A percentile compares a stretch with the other conserved stretches of the same genome.
These are phyloP conservation scores for Amphipyra tragopoginis DNA, from an alignment of 2,888 invertebrate species.

Conservation along the genomic window DNA sequence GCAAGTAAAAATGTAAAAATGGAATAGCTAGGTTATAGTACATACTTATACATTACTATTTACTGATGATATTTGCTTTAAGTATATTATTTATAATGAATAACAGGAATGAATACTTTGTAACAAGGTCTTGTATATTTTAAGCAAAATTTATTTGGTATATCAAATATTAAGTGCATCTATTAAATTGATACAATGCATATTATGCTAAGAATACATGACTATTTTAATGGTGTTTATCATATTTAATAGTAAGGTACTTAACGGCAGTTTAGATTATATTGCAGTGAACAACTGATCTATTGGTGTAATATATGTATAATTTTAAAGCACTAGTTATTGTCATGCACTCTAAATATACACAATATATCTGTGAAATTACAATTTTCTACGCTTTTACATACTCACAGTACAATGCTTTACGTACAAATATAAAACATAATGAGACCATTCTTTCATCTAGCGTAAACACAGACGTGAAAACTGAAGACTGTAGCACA, in stretches of 20 bases:
- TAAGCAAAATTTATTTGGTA: constrained; percentile 38
- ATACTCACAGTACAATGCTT: constrained; percentile 58
- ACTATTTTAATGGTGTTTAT: constrained; percentile 38
- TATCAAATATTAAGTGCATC: constrained; percentile 63
- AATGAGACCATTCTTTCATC: constrained; percentile 76
- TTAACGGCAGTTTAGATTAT: constrained; percentile 58
- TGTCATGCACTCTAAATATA: constrained; percentile 85
- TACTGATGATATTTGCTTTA: constrained; percentile 35
- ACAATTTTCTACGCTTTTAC: constrained; percentile 61
- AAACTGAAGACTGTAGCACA: constrained; percentile 39
- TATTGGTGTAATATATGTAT: constrained; percentile 64
- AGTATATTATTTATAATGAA: constrained; percentile 41
- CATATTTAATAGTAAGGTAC: constrained; percentile 38
- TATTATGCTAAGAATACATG: constrained; percentile 49
- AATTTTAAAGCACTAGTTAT: constrained; percentile 85
- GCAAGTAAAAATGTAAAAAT: constrained; percentile 75
- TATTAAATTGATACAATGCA: constrained; percentile 52
- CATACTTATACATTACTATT: constrained; percentile 36
- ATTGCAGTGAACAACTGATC: constrained; percentile 53
- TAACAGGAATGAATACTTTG: constrained; percentile 63
- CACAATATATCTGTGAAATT: constrained; percentile 60
- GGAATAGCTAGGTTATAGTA: constrained; percentile 64
- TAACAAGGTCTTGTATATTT: constrained; percentile 49
- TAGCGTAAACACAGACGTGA: constrained; percentile 62
- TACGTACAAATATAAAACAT: constrained; percentile 69